A percentile compares a stretch with the other conserved stretches of the same genome.
phyloP scores from a whole-genome alignment of 2,797 vertebrate genomes.

The Mastacembelus armatus region DNA sequence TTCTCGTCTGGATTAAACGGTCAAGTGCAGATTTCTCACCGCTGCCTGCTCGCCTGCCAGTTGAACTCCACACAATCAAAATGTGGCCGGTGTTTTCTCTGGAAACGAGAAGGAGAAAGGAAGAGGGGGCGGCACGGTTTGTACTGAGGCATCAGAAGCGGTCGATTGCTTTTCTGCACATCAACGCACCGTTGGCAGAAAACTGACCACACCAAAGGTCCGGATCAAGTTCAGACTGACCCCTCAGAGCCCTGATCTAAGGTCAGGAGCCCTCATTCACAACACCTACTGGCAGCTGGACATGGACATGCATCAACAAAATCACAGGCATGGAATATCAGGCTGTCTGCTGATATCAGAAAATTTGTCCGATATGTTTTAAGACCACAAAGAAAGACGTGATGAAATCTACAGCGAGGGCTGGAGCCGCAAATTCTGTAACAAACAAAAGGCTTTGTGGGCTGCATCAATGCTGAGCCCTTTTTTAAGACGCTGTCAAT shows the following conservation, averaged over 20 bases:
- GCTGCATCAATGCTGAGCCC: too few species aligned
- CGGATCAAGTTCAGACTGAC: neutral
- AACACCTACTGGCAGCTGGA: neutral
- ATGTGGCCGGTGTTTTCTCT: neutral
- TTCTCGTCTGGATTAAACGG: slow-evolving; percentile 23
- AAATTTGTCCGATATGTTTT: too few species aligned
- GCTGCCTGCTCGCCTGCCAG: slow-evolving; percentile 8
- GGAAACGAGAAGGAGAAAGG: neutral
- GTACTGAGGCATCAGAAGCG: neutral
- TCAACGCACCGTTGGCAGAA: neutral
- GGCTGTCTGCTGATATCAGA: neutral
- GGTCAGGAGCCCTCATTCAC: slow-evolving; percentile 18
- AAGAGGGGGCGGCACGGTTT: neutral
- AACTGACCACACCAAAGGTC: slow-evolving; percentile 9
- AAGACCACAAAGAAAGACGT: neutral
- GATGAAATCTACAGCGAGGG: too few species aligned
- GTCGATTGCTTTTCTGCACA: neutral
- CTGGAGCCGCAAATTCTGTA: too few species aligned
- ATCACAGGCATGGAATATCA: neutral
- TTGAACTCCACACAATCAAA: neutral
- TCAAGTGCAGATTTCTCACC: slow-evolving; percentile 32
- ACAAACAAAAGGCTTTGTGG: too few species aligned
- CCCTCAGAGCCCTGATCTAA: slow-evolving; percentile 17
- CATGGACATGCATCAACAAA: neutral
- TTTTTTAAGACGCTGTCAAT: too few species aligned